A percentile compares a stretch with the other conserved stretches of the same genome.
These are phyloP conservation scores for Lineus longissimus DNA, from an alignment of 1,140 invertebrate species.

Conservation along the genomic window DNA sequence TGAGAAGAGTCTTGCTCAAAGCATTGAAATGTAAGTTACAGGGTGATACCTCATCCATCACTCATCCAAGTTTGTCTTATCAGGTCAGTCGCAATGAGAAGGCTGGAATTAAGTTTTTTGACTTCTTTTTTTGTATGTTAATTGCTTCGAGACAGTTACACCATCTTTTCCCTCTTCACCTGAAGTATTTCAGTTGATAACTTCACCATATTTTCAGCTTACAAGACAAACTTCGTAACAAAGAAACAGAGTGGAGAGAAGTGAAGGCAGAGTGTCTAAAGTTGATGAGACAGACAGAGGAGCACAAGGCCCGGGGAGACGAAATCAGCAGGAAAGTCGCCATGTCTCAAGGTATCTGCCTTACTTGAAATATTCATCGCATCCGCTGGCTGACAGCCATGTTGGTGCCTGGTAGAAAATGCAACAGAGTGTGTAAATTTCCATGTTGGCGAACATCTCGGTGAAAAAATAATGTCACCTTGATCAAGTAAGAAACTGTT, in stretches of 20 bases:
- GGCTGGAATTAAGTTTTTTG: background rate
- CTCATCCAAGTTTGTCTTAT: background rate
- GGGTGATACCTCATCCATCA: background rate
- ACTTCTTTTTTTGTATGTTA: background rate
- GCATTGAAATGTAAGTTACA: background rate
- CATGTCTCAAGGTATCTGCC: conserved; percentile 22
- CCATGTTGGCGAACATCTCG: no score
- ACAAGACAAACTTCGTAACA: conserved; percentile 25
- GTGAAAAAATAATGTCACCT: no score
- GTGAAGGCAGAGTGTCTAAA: conserved; percentile 28
- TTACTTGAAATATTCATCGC: background rate
- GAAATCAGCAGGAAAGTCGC: conserved; percentile 28
- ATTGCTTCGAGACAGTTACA: background rate
- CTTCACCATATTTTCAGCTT: conserved; percentile 21
- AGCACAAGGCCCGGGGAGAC: conserved; percentile 26
- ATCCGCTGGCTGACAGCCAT: background rate
- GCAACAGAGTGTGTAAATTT: no score
- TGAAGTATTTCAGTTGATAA: background rate
- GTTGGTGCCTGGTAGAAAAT: no score
- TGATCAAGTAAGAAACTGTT: no score
- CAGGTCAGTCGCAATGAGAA: background rate
- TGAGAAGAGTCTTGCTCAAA: background rate
- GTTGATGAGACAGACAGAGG: conserved; percentile 25
- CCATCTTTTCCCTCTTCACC: background rate
- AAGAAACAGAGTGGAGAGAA: conserved; percentile 25